Evolutionary conservation across 1,140 invertebrate genomes (phyloP), one percentile per base, ranked within the genome.

Genomic region (Aphis gossypii): DNA sequence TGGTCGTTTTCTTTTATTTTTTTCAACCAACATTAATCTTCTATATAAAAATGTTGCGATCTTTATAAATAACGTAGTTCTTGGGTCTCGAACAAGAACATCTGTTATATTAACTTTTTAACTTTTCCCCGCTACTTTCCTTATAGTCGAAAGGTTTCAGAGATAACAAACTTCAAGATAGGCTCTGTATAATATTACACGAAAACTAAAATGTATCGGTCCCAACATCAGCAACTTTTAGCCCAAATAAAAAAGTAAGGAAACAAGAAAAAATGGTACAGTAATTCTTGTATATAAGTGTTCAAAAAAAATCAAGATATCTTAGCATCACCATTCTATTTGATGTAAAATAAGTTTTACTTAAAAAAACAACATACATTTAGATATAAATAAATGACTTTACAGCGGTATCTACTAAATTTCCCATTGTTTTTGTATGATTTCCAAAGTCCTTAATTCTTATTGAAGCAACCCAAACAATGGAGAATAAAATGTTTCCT

Each of bases 61-160:
- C 82, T 93, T 93, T 93, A 93, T 93, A 93, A 93, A 93, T 93
- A 93, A 84, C 46, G 35, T 25, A 30, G 82, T 84, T 38, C 76
- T 83, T 38, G 82, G 90, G 76, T 51, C 46, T 54, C 48, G 25
- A 56, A 84, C 48, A 56, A 86, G 48, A 93, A 93, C 92, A 93
- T 93, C 92, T 86, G 92, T 93, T 93, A 84, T 93, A 93, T 86
- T 93, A 93, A 93, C 92, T 93, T 93, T 93, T 93, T 86, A 93
- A 93, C 92, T 93, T 93, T 93, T 48, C 91, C 46, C 91, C 44
- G 7, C 90, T 68, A 44, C 44, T 51, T 83, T 51, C 30, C 44
- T 46, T 56, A 4, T 46, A 38, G 46, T 51, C 21, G 44, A 76
- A 23, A 82, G 68, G 90, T 48, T 11, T 48, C 35, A 93, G 54